A percentile compares a stretch with the other conserved stretches of the same genome.
phyloP scores from a whole-genome alignment of 2,113 vertebrate species.

The Heterotis niloticus region DNA sequence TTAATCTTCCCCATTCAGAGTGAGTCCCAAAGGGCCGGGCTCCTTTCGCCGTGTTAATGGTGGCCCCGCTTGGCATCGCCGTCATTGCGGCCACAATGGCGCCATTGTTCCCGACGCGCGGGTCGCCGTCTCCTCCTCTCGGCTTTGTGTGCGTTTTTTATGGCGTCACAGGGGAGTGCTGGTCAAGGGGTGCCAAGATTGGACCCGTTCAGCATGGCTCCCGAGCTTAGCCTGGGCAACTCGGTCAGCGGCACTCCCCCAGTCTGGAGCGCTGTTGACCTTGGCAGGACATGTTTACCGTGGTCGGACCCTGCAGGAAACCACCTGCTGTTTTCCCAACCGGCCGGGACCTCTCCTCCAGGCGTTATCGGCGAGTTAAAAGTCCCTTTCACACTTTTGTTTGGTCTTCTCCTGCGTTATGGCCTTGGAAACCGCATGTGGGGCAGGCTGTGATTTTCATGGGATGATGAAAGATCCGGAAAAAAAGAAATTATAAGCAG shows the following conservation, averaged over 20 bases:
- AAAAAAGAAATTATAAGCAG: not conserved
- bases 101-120: not conserved
- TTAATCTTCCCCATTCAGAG: not conserved
- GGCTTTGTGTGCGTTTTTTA: not conserved
- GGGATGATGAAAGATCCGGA: not conserved
- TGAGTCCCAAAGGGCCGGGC: not conserved
- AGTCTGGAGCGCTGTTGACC: no score
- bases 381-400: not conserved
- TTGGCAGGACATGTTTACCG: not conserved
- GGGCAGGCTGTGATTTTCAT: not conserved
- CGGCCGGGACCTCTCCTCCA: not conserved
- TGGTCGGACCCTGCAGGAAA: not conserved
- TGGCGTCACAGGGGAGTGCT: not conserved
- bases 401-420: no score
- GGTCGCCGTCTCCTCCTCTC: not conserved
- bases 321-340: not conserved
- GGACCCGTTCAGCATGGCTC: constrained; percentile 1
- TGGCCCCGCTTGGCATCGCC: not conserved
- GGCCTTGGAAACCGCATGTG: not conserved
- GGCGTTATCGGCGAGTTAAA: not conserved
- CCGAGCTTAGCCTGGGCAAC: not conserved
- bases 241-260: not conserved
- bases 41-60: not conserved
- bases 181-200: constrained; percentile 3
- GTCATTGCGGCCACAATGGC: not conserved